Conservation (phyloP, 2,888 invertebrate species). For the Pardosa pseudoannulata region DNA sequence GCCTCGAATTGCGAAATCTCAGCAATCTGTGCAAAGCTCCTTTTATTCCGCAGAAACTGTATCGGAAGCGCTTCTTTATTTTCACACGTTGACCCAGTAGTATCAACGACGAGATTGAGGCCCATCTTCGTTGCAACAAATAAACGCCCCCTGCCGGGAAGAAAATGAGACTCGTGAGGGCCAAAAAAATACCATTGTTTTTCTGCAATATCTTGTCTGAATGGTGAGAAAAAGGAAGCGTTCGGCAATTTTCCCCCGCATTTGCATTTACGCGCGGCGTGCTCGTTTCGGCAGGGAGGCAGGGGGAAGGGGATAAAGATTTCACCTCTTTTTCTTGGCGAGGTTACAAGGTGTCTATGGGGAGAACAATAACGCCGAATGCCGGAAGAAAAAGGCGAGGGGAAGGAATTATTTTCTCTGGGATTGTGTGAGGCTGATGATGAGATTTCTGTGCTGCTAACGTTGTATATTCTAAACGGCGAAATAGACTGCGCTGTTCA, state of each 20-base stretch:
- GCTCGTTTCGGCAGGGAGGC: neutral
- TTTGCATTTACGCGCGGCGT: neutral
- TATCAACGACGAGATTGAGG: neutral
- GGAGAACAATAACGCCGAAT: neutral
- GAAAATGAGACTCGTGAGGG: slow-evolving; percentile 4
- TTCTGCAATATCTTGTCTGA: neutral
- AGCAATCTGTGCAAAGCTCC: no score
- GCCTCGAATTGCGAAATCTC: no score
- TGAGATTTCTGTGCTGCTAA: neutral
- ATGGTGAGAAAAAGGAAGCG: neutral
- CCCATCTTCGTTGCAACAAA: neutral
- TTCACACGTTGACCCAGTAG: neutral
- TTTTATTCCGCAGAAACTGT: no score
- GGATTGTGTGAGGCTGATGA: neutral
- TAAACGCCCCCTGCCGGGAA: slow-evolving; percentile 7
- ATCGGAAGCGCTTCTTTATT: neutral
- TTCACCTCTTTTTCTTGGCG: neutral
- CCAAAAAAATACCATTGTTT: neutral
- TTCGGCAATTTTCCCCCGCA: neutral
- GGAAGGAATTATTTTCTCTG: neutral
- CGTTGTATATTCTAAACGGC: neutral
- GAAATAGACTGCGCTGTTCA: no score
- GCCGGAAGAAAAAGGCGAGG: neutral
- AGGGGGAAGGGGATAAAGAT: no score
- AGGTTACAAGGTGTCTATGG: neutral